These are phyloP conservation scores for Drosophila crucigera DNA, from an alignment of 2,888 invertebrate genomes.

Conservation along the genomic window DNA sequence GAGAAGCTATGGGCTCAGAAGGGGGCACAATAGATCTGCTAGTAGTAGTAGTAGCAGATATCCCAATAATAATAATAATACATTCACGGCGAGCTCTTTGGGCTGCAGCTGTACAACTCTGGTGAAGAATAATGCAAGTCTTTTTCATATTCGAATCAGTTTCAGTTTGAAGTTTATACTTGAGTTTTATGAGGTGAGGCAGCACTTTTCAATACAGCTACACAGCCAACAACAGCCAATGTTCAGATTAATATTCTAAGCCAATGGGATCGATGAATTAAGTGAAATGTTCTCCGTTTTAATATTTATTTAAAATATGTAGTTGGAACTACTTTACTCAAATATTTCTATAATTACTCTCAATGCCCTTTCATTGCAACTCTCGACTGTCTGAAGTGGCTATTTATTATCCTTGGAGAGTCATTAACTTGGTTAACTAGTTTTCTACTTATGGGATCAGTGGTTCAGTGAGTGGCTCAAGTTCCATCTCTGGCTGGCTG, in stretches of 20 bases:
- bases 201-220: too few relatives aligned
- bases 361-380: background rate
- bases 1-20: too few relatives aligned
- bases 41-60: too few relatives aligned
- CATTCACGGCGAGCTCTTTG: constrained; percentile 2
- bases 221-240: background rate
- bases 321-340: background rate
- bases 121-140: background rate
- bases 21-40: too few relatives aligned
- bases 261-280: background rate
- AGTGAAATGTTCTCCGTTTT: too few relatives aligned
- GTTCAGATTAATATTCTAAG: too few relatives aligned
- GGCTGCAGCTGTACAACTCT: background rate
- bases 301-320: background rate
- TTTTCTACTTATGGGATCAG: background rate
- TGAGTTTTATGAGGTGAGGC: too few relatives aligned
- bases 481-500: background rate
- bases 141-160: too few relatives aligned
- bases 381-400: background rate
- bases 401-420: background rate
- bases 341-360: background rate
- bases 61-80: too few relatives aligned
- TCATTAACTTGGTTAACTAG: background rate
- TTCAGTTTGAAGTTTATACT: too few relatives aligned
- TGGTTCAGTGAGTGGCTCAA: background rate